phyloP scores from a whole-genome alignment of 2,797 vertebrate genomes.

The Mus spretus region DNA sequence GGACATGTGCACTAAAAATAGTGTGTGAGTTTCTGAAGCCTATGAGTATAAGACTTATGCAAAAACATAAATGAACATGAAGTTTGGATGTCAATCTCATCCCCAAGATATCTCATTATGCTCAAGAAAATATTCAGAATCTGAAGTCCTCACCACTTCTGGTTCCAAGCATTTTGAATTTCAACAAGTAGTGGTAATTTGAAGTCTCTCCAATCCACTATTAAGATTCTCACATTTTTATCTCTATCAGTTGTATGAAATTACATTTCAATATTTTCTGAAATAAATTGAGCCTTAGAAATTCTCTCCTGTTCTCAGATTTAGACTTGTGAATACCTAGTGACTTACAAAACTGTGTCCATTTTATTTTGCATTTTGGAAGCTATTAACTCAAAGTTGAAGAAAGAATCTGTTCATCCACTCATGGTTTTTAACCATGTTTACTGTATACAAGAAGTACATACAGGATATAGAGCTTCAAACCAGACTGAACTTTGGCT shows the following conservation, averaged over 20 bases:
- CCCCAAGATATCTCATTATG: not conserved
- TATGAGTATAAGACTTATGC: not conserved
- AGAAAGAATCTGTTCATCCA: not conserved
- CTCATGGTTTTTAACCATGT: not conserved
- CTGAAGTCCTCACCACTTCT: not conserved
- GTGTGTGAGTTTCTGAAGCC: not conserved
- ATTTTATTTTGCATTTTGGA: conserved; percentile 25
- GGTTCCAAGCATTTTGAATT: not conserved
- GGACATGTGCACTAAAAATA: not conserved
- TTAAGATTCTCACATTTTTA: conserved; percentile 12
- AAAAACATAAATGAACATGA: not conserved
- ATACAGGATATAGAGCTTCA: not conserved
- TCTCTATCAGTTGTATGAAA: not conserved
- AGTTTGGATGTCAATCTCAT: not conserved
- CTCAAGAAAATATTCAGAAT: not conserved
- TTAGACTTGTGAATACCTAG: not conserved
- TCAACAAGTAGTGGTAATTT: not conserved
- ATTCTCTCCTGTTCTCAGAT: not conserved
- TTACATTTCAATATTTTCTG: not conserved
- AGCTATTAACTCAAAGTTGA: not conserved
- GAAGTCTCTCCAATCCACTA: not conserved
- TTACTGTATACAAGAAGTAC: not conserved
- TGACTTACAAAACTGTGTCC: not conserved
- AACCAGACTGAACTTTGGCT: not conserved
- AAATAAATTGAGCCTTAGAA: not conserved